Evolutionary conservation across 1,140 invertebrate species (phyloP).

Genomic region (Archegozetes longisetosus): DNA sequence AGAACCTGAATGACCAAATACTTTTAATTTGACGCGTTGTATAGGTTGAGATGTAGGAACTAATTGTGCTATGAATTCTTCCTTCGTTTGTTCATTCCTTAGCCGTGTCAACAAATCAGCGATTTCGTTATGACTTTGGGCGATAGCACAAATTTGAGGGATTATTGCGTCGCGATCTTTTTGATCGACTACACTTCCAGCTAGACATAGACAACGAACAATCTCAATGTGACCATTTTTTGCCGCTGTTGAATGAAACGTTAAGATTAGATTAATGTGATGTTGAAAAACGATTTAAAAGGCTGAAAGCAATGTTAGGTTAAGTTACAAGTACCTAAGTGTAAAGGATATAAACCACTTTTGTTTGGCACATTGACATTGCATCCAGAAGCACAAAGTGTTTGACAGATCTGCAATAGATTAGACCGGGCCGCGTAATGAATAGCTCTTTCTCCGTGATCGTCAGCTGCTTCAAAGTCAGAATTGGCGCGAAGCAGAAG

Average conservation of each 20-base stretch:
- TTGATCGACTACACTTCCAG: slow-evolving; percentile 49
- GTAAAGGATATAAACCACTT: slow-evolving; percentile 49
- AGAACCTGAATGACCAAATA: slow-evolving; percentile 56
- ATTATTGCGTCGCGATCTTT: slow-evolving; percentile 53
- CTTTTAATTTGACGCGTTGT: slow-evolving; percentile 50
- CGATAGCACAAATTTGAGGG: slow-evolving; percentile 62
- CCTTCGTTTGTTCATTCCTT: slow-evolving; percentile 39
- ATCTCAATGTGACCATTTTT: slow-evolving; percentile 55
- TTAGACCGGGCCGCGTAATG: slow-evolving; percentile 53
- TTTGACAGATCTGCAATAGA: slow-evolving; percentile 47
- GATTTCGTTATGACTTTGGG: slow-evolving; percentile 56
- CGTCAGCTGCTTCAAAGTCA: slow-evolving; percentile 26
- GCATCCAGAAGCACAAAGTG: slow-evolving; percentile 53
- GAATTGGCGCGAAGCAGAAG: slow-evolving; percentile 49
- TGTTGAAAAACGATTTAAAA: background rate
- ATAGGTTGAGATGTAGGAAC: slow-evolving; percentile 41
- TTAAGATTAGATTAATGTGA: background rate
- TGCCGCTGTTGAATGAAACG: slow-evolving; percentile 41
- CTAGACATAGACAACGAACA: slow-evolving; percentile 53
- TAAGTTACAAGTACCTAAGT: slow-evolving; percentile 25
- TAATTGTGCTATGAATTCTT: slow-evolving; percentile 51
- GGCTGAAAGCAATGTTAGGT: background rate
- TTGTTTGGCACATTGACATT: slow-evolving; percentile 49
- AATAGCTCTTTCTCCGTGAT: slow-evolving; percentile 47
- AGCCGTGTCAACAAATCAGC: slow-evolving; percentile 51